Percentiles rank a stretch among this genome's conserved stretches.
phyloP scores from a whole-genome alignment of 2,797 vertebrate species.

The Esox masquinongy region DNA sequence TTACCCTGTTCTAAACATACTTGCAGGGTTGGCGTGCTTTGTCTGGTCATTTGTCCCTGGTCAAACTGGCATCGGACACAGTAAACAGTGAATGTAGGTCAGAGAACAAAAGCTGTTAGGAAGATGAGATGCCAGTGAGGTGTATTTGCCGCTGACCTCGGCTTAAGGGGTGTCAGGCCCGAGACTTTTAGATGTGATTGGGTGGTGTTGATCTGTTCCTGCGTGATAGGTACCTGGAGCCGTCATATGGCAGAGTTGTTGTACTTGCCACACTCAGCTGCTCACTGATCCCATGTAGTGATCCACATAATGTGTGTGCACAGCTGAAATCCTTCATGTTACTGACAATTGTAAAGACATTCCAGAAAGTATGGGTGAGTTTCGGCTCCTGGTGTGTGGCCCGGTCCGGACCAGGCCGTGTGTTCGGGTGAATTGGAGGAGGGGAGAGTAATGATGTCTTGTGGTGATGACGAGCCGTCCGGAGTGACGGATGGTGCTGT shows the following conservation, averaged over 20 bases:
- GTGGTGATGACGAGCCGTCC: constrained; percentile 28
- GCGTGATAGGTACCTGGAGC: not conserved
- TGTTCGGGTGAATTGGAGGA: not conserved
- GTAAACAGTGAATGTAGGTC: not conserved
- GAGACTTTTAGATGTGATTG: not conserved
- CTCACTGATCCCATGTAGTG: not conserved
- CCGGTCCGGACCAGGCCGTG: not conserved
- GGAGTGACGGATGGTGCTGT: constrained; percentile 21
- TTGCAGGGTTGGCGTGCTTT: not conserved
- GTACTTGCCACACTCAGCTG: not conserved
- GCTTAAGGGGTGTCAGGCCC: not conserved
- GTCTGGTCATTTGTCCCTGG: constrained; percentile 12
- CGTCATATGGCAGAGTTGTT: not conserved
- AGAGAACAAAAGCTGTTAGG: constrained; percentile 15
- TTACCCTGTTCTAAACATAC: not conserved
- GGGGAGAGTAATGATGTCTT: constrained; percentile 12
- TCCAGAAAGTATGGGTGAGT: not conserved
- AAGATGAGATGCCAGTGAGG: not conserved
- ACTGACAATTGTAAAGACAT: not conserved
- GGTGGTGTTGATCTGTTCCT: not conserved
- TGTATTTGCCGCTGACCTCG: not conserved
- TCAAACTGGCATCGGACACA: constrained; percentile 27
- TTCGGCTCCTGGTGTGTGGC: not conserved
- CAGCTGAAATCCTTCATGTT: not conserved
- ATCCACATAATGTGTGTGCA: not conserved